These are phyloP conservation scores for Myopa tessellatipennis DNA, from an alignment of 2,888 invertebrate species.

Conservation along the genomic window DNA sequence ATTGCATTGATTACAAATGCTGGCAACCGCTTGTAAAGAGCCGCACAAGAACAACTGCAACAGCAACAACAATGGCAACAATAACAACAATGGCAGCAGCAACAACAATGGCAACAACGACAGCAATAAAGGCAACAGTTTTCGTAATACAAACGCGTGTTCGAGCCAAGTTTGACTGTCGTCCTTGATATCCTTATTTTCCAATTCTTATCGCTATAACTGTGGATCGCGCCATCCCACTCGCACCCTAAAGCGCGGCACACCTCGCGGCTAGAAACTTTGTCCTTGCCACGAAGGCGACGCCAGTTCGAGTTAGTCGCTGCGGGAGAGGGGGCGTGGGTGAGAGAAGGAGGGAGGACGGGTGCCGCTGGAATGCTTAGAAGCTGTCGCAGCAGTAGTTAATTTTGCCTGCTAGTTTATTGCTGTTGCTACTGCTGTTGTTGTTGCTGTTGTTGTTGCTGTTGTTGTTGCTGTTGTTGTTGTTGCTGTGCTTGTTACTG, in stretches of 20 bases:
- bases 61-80: constrained; percentile 19
- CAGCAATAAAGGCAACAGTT: constrained; percentile 10
- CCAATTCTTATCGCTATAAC: not conserved
- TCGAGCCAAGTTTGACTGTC: not conserved
- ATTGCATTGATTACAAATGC: constrained; percentile 39
- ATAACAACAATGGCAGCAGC: constrained; percentile 17
- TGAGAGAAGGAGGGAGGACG: not conserved
- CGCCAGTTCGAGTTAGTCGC: not conserved
- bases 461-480: not conserved
- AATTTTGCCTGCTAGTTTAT: constrained; percentile 17
- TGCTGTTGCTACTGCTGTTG: not conserved
- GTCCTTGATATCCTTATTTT: constrained; percentile 15
- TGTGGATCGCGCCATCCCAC: not conserved
- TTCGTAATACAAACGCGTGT: constrained; percentile 20
- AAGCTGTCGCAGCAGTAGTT: constrained; percentile 17
- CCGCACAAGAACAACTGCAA: not conserved
- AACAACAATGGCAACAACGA: not conserved
- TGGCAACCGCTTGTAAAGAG: not conserved
- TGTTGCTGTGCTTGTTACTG: not conserved
- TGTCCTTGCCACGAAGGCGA: constrained; percentile 29
- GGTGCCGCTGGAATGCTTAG: too few species aligned
- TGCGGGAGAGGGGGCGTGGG: not conserved
- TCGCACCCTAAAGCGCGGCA: constrained; percentile 45
- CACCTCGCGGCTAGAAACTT: constrained; percentile 56
- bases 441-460: not conserved